Conservation (phyloP, 2,797 vertebrate genomes). For the Sphaeramia orbicularis region DNA sequence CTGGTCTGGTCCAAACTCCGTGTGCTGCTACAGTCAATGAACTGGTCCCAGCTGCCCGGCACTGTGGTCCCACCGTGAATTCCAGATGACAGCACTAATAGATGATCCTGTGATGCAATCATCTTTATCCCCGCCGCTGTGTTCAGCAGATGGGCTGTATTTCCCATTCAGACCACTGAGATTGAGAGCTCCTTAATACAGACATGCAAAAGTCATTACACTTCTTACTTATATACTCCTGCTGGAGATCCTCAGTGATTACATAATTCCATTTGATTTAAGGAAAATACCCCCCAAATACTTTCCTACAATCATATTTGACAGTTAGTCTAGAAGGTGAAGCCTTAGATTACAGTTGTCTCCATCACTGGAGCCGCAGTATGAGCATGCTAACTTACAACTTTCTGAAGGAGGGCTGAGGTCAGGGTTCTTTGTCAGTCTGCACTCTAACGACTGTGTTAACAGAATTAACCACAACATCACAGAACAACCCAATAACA, state of each 20-base stretch:
- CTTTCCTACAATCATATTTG: conserved; percentile 71
- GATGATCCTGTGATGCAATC: conserved; percentile 76
- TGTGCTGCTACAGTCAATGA: conserved; percentile 40
- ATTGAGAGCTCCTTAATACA: conserved; percentile 56
- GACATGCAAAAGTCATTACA: conserved; percentile 76
- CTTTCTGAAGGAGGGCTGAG: conserved; percentile 37
- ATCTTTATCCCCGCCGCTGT: conserved; percentile 64
- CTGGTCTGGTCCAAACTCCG: conserved; percentile 25
- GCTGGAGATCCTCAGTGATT: conserved; percentile 72
- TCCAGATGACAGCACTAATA: conserved; percentile 74
- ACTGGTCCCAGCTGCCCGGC: conserved; percentile 39
- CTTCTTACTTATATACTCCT: conserved; percentile 48
- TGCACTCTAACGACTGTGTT: conserved; percentile 63
- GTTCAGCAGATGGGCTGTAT: conserved; percentile 68
- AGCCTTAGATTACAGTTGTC: conserved; percentile 43
- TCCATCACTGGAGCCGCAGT: conserved; percentile 42
- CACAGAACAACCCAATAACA: conserved; percentile 31
- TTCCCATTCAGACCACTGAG: conserved; percentile 62
- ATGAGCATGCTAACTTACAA: conserved; percentile 13
- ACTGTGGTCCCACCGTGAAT: conserved; percentile 58
- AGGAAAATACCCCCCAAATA: conserved; percentile 55
- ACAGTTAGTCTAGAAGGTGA: conserved; percentile 61
- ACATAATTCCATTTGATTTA: conserved; percentile 70
- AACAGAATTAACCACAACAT: conserved; percentile 60
- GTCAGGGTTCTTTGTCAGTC: conserved; percentile 60